A percentile compares a stretch with the other conserved stretches of the same genome.
Conservation (phyloP, 2,797 vertebrate genomes). For the Platalea minor region DNA sequence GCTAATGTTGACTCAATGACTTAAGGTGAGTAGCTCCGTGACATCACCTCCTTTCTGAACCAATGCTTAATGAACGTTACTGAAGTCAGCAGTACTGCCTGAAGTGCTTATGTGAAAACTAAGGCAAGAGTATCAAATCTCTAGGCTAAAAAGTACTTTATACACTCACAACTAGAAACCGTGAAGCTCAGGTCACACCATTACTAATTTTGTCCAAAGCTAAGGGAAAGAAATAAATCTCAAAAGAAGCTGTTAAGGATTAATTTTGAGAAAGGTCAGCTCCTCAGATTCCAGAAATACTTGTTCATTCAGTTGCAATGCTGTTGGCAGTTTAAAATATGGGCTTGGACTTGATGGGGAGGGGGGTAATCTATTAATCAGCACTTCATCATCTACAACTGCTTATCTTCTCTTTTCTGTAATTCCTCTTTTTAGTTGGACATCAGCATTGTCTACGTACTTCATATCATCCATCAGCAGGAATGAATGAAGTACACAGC, state of each 20-base stretch:
- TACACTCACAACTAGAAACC: background rate
- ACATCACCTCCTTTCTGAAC: background rate
- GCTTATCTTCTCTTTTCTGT: slow-evolving; percentile 49
- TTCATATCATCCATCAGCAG: slow-evolving; percentile 45
- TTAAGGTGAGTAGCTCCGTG: background rate
- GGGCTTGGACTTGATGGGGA: background rate
- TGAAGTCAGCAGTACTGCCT: background rate
- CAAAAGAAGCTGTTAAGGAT: slow-evolving; percentile 14
- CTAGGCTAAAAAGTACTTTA: background rate
- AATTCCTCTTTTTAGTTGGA: slow-evolving; percentile 44
- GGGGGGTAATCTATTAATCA: slow-evolving; percentile 40
- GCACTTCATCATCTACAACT: slow-evolving; percentile 57
- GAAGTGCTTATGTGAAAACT: background rate
- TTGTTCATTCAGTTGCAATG: slow-evolving; percentile 9
- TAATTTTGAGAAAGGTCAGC: slow-evolving; percentile 55
- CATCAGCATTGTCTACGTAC: slow-evolving; percentile 2
- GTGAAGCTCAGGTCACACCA: background rate
- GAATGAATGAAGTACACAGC: slow-evolving; percentile 44
- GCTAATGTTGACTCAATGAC: background rate
- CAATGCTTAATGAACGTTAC: too few species aligned
- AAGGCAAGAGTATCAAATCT: background rate
- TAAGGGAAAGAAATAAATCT: slow-evolving; percentile 43
- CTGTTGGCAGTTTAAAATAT: slow-evolving; percentile 55
- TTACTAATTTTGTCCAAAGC: background rate
- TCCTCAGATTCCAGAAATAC: slow-evolving; percentile 44